Base-by-base conservation (phyloP, 2,888 invertebrate genomes). In the Zonitis immaculata region DNA sequence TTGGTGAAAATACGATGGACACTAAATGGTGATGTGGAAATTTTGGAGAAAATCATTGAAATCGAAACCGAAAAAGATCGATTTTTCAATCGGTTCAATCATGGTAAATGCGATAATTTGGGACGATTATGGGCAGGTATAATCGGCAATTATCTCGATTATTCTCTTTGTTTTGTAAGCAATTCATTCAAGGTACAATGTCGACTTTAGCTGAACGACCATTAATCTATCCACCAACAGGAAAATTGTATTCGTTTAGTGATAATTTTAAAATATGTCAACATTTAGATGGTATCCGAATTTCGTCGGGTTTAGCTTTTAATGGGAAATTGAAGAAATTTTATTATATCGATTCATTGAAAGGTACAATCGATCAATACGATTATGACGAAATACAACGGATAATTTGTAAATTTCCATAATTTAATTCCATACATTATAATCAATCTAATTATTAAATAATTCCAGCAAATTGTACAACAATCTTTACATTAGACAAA, bases 311-410 rank as follows among this genome's bases (percentile, higher is more conserved):
- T 1, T 73, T 91, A 3, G 84, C 85, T 0, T 91, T 89, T 88
- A 85, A 82, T 20, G 63, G 72, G 0, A 82, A 86, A 66, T 80
- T 82, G 62, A 80, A 80, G 54, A 82, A 79, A 60, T 82, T 91
- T 79, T 91, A 87, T 73, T 91, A 86, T 71, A 87, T 88, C 25
- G 91, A 91, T 74, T 82, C 88, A 0, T 77, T 80, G 0, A 82
- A 84, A 0, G 73, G 77, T 30, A 80, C 82, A 54, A 76, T 91
- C 9, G 85, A 81, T 60, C 84, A 82, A 2, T 89, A 84, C 64
- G 85, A 89, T 68, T 89, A 80, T 62, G 79, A 88, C 64, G 63
- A 80, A 0, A 72, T 74, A 0, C 75, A 73, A 27, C 82, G 79
- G 35, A 65, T 60, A 25, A 78, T 83, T 6, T 50, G 60, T 60